phyloP scores from a whole-genome alignment of 2,888 invertebrate genomes.

The Spodoptera littoralis region DNA sequence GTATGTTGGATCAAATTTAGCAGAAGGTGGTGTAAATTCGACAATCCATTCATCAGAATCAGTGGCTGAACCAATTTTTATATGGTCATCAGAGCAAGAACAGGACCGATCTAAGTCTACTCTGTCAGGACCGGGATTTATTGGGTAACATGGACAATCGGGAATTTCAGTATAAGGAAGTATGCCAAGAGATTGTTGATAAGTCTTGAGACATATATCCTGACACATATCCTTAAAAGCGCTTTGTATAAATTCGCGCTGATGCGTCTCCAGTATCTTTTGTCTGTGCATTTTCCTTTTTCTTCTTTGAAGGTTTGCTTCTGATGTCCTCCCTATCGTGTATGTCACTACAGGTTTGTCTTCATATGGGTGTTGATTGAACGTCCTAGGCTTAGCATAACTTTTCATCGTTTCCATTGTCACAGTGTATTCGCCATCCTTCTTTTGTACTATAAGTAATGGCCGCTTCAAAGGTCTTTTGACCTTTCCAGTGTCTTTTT shows the following conservation, averaged over 20 bases:
- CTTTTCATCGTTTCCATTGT: constrained; percentile 84
- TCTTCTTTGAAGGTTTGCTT: constrained; percentile 77
- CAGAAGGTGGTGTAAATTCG: constrained; percentile 84
- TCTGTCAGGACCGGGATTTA: constrained; percentile 67
- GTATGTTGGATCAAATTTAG: constrained; percentile 73
- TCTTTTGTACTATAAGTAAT: constrained; percentile 78
- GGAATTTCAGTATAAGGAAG: constrained; percentile 78
- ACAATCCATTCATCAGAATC: constrained; percentile 84
- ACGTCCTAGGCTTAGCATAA: constrained; percentile 71
- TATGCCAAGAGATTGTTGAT: constrained; percentile 82
- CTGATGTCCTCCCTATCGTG: constrained; percentile 81
- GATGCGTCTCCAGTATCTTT: constrained; percentile 78
- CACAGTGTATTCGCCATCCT: constrained; percentile 80
- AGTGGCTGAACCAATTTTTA: constrained; percentile 73
- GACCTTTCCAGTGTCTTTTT: constrained; percentile 67
- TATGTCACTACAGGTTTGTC: constrained; percentile 79
- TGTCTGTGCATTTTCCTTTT: constrained; percentile 77
- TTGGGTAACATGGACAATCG: constrained; percentile 77
- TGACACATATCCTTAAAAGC: constrained; percentile 81
- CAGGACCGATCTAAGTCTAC: constrained; percentile 75
- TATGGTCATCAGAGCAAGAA: constrained; percentile 78
- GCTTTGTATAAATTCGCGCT: constrained; percentile 80
- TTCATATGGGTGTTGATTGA: constrained; percentile 82
- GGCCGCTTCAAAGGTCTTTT: constrained; percentile 79
- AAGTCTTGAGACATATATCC: constrained; percentile 83